Evolutionary conservation across 1,140 invertebrate genomes (phyloP), one percentile per base, ranked within the genome.

Genomic region (Drosophila bocki): DNA sequence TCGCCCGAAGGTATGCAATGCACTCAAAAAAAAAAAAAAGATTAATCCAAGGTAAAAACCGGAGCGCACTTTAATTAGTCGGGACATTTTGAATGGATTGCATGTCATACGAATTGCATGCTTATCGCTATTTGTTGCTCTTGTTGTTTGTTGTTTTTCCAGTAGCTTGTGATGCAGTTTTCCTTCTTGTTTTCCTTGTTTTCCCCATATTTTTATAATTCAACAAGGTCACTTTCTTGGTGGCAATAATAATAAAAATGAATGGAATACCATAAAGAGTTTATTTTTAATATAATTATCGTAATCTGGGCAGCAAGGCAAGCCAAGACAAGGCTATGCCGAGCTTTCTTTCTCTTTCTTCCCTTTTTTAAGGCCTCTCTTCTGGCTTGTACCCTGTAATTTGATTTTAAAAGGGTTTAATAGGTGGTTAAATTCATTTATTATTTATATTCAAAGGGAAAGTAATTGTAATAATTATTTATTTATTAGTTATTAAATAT

Each of bases 81-180:
- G 63, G 59, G 37, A 72, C 69, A 51, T 72, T 72, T 72, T 51
- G 45, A 72, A 60, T 50, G 69, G 68, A 42, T 83, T 83, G 83
- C 83, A 86, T 86, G 82, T 54, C 75, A 71, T 62, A 63, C 50
- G 72, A 86, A 84, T 84, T 80, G 80, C 79, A 76, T 59, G 68
- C 54, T 78, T 86, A 81, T 85, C 69, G 82, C 44, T 57, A 69
- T 48, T 45, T 60, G 41, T 48, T 44, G 47, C 58, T 65, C 35
- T 33, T 54, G 45, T 41, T n/a, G 19, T 48, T 29, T 45, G 15
- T 32, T 63, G 51, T 47, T 65, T 29, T 26, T 33, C 19, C 59
- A 60, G 59, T 32, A 39, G 44, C 32, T 58, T 15, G 11, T 17
- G 9, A 57, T 64, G 61, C 35, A 33, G 53, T 44, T 51, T 65